Evolutionary conservation across 2,888 invertebrate genomes (phyloP), one percentile per base, ranked within the genome.

Genomic region (Noctua fimbriata): DNA sequence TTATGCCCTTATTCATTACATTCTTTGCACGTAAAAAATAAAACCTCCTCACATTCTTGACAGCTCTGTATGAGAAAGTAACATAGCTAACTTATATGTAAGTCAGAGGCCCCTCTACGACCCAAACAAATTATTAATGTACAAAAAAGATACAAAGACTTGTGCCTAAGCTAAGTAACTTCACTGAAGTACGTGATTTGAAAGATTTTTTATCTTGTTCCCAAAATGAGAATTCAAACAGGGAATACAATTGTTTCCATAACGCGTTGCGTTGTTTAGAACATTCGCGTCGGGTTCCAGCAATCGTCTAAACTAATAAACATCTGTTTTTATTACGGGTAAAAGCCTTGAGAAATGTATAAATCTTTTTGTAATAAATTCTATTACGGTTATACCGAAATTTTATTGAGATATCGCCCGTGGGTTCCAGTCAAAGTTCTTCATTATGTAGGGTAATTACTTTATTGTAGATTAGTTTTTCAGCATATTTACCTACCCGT

Each of bases 1-100:
- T 93, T 92, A 92, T 92, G 91, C 89, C 91, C 90, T 91, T 92
- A 93, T 92, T 93, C 93, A 93, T 95, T 93, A 94, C 89, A 96
- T 96, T 95, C 94, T 91, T 93, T 92, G 91, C 94, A 95, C 94
- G 95, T 95, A 95, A 94, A 95, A 95, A 95, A 94, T 95, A 95
- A 95, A 95, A 94, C 93, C 93, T 93, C 89, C 89, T 92, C 92
- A 91, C 91, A 93, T 93, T 91, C 93, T 91, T 94, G 94, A 95
- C 95, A 94, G 93, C 90, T 93, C 93, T 92, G 92, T 93, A 94
- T 92, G 92, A 92, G 91, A 93, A 93, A 94, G 94, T 93, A 94
- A 94, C 91, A 91, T 90, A 92, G 88, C 92, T 92, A 93, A 94
- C 91, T 94, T 94, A 93, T 93, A 92, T 90, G 93, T 94, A 92